Evolutionary conservation across 2,113 vertebrate species (phyloP).

Genomic region (Sakesphorus luctuosus): DNA sequence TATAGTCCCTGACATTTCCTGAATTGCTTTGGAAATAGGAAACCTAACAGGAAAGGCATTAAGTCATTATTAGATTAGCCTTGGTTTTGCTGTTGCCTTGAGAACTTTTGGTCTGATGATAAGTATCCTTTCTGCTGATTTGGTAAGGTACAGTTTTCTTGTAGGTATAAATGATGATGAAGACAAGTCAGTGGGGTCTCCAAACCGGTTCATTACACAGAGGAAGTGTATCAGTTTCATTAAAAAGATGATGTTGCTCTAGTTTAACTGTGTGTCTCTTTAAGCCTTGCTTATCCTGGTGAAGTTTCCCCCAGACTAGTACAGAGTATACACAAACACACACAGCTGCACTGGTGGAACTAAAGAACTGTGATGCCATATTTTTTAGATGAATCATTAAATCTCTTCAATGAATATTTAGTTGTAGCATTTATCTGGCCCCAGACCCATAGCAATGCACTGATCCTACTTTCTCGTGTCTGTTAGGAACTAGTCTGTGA

Average conservation of each 20-base stretch:
- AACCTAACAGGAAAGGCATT: neutral
- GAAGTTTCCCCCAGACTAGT: neutral
- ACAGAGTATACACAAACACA: neutral
- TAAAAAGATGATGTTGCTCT: neutral
- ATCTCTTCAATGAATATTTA: neutral
- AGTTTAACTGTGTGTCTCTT: neutral
- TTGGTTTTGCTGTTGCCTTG: neutral
- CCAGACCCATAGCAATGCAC: neutral
- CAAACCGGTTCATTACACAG: neutral
- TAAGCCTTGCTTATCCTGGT: neutral
- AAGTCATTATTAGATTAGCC: neutral
- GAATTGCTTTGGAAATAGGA: neutral
- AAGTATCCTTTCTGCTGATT: neutral
- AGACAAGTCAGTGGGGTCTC: neutral
- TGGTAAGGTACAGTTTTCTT: neutral
- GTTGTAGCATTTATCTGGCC: neutral
- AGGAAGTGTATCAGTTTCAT: neutral
- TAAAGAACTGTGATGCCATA: neutral
- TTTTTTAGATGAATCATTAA: neutral
- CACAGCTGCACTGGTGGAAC: neutral
- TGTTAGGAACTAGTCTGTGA: neutral
- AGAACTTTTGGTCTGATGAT: slow-evolving; percentile 5
- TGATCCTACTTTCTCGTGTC: neutral
- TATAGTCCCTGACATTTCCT: neutral
- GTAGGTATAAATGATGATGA: neutral